Evolutionary conservation across 2,888 invertebrate genomes (phyloP), one percentile per base, ranked within the genome.

Genomic region (Arctia plantaginis): DNA sequence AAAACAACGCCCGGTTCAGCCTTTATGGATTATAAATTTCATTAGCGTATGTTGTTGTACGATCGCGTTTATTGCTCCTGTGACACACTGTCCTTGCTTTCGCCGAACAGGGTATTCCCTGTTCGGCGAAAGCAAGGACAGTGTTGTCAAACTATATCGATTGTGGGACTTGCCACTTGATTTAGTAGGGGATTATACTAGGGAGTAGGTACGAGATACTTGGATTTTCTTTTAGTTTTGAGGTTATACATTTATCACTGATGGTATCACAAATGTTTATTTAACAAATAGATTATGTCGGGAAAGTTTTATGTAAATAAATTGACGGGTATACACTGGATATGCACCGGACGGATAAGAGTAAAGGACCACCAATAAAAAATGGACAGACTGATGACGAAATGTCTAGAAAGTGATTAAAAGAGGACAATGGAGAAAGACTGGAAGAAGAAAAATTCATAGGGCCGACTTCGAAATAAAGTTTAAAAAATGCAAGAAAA

Each of bases 11-110:
- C 83, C 82, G 80, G 72, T 87, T 89, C 88, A 85, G 76, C 90
- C 89, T 94, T 94, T 93, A 94, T 93, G 93, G 93, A 92, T 93
- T 92, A 93, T 94, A 94, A 94, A 95, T 93, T 94, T 93, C 91
- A 94, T 94, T 94, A 94, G 93, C 91, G 90, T 90, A 91, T 90
- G 93, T 91, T 91, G 92, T 90, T 86, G 87, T 90, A 87, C 90
- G 89, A 92, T 91, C 89, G 89, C 88, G 90, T 93, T 93, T 93
- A 93, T 92, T 90, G 89, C 89, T 78, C 77, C 78, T 82, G 87
- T 86, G 87, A 83, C 84, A 85, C 79, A 85, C 73, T 74, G 80
- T 73, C 72, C 72, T 64, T 35, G 27, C 30, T 59, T 69, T 33
- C 23, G 27, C 1, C 35, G 35, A 27, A 55, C 66, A 12, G 62